phyloP scores from a whole-genome alignment of 2,113 vertebrate species.

The Rhizomys pruinosus region DNA sequence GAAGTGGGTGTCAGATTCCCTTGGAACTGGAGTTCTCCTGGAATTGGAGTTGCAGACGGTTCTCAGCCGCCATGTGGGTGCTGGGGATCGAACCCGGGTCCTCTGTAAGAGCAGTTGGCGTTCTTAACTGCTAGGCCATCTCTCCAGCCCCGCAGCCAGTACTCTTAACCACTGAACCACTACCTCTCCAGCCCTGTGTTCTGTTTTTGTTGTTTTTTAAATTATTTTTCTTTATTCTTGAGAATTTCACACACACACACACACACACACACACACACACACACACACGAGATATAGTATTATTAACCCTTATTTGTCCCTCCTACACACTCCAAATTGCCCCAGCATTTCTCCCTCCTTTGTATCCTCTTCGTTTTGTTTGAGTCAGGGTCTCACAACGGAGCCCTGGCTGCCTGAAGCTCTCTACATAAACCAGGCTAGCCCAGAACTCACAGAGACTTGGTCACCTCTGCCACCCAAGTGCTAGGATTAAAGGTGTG shows the following conservation, averaged over 20 bases:
- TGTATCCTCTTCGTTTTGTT: neutral
- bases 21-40: no score
- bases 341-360: neutral
- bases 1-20: no score
- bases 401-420: neutral
- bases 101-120: no score
- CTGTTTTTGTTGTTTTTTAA: no score
- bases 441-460: neutral
- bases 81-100: no score
- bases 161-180: neutral
- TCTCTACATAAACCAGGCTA: neutral
- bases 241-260: neutral
- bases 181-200: neutral
- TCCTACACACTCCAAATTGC: neutral
- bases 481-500: neutral
- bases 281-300: neutral
- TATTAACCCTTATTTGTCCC: neutral
- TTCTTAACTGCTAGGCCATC: no score
- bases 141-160: no score
- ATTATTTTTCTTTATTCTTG: neutral
- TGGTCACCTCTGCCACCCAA: neutral
- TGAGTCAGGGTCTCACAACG: neutral
- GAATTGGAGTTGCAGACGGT: no score
- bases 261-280: neutral
- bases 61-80: no score